These are phyloP conservation scores for Plecturocebus donacophilus DNA, from an alignment of 2,113 vertebrate genomes.

Conservation along the genomic window DNA sequence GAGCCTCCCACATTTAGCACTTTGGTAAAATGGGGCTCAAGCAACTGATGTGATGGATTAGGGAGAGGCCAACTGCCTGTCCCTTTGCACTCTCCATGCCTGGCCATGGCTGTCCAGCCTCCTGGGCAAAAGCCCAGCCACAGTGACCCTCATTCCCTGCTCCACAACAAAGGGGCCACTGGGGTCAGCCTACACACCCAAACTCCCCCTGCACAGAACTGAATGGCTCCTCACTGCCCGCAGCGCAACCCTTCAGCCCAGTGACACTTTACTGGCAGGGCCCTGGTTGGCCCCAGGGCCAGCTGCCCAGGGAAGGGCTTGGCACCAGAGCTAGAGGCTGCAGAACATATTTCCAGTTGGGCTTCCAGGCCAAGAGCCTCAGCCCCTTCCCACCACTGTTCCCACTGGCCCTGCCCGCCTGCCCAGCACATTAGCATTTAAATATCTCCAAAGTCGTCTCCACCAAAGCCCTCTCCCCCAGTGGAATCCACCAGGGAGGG, in stretches of 20 bases:
- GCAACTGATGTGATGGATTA: background rate
- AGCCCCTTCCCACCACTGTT: conserved; percentile 75
- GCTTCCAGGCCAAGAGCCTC: conserved; percentile 52
- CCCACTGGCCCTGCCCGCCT: background rate
- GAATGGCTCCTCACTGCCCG: background rate
- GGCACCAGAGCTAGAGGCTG: conserved; percentile 45
- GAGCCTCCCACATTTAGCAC: background rate
- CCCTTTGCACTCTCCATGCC: background rate
- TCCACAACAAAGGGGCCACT: background rate
- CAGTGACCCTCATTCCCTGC: background rate
- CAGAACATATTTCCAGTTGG: conserved; percentile 75
- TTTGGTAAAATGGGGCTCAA: background rate
- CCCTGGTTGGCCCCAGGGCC: background rate
- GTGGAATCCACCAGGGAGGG: conserved; percentile 77
- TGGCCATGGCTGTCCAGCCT: background rate
- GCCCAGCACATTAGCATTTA: conserved; percentile 84
- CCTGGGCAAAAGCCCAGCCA: conserved; percentile 21
- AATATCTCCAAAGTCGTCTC: conserved; percentile 79
- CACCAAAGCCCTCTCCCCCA: conserved; percentile 64
- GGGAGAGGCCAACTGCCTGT: fast-evolving
- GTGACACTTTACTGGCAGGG: conserved; percentile 59
- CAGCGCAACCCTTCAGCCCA: background rate
- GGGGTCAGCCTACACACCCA: conserved; percentile 45
- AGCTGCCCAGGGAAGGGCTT: conserved; percentile 63
- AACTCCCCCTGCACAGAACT: background rate